Evolutionary conservation across 1,140 invertebrate genomes (phyloP), one percentile per base, ranked within the genome.

Genomic region (Cydia pomonella): DNA sequence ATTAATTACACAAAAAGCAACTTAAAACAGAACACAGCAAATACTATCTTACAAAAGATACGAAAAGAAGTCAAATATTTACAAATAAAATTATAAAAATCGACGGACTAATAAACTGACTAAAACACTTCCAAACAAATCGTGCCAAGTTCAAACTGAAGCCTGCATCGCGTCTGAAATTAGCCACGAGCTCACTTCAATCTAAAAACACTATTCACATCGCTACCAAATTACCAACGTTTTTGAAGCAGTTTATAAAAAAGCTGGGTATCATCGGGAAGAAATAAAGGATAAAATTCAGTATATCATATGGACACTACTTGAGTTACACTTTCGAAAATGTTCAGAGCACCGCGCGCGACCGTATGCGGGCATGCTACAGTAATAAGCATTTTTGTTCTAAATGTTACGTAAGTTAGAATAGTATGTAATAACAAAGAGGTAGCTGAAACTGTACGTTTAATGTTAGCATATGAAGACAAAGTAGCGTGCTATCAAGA

Each of bases 1-100:
- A 72, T 76, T 80, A 77, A 59, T 78, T 41, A 73, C 59, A 77
- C 76, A 63, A 78, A 63, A 78, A 78, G 82, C 78, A 25, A 63
- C 77, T 44, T 72, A 78, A 79, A 76, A 74, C 44, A 50, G 79
- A 77, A 66, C 27, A 69, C 25, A 33, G 63, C 64, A 69, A 7
- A 33, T 0, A 69, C 64, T 38, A 69, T 29, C 10, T 44, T 66
- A 66, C 25, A 41, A 29, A 21, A 69, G 64, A 38, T 38, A 18
- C n/a, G n/a, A 69, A 12, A 69, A 38, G 4, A 69, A 69, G 16
- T 69, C 3, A 33, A 29, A 33, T 69, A 69, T 69, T 69, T 69
- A 69, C 64, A 69, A 66, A 66, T 29, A 66, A 38, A 38, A 21
- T n/a, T 21, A 18, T n/a, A 33, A 69, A 29, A n/a, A 38, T 23